Conservation (phyloP, 2,888 invertebrate species). For the Platerodrilus igneus region DNA sequence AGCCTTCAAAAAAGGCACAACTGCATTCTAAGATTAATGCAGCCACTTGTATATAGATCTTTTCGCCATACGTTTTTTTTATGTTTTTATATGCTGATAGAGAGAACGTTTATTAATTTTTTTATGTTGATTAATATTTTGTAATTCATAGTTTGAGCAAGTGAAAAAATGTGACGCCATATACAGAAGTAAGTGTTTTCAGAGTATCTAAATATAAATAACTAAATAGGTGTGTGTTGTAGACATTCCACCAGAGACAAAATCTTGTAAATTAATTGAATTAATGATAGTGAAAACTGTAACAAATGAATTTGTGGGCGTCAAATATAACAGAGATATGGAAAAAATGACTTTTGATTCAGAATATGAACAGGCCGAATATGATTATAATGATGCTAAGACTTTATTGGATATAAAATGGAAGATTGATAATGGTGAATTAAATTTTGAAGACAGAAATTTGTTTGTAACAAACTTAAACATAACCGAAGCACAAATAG, state of each 20-base stretch:
- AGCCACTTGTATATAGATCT: no score
- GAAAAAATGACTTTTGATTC: constrained; percentile 58
- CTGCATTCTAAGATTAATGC: no score
- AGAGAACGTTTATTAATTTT: no score
- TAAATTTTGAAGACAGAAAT: constrained; percentile 24
- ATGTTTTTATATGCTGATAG: no score
- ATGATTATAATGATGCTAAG: constrained; percentile 61
- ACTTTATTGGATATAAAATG: constrained; percentile 60
- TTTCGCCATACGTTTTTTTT: no score
- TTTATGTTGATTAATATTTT: no score
- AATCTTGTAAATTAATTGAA: no score
- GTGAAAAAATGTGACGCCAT: constrained; percentile 33
- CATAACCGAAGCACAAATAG: constrained; percentile 57
- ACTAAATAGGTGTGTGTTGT: constrained; percentile 2
- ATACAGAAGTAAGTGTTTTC: constrained; percentile 36
- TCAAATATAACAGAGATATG: constrained; percentile 59
- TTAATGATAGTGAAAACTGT: constrained; percentile 60
- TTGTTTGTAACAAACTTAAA: constrained; percentile 57
- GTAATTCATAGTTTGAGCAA: no score
- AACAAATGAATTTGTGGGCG: constrained; percentile 60
- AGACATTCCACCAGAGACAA: constrained; percentile 35
- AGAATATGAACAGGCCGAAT: constrained; percentile 57
- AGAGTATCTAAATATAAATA: not conserved
- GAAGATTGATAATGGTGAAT: constrained; percentile 38
- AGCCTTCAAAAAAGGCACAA: no score